Percentiles rank a stretch among this genome's conserved stretches.
Evolutionary conservation across 2,888 invertebrate species (phyloP).

Genomic region (Entomobrya multifasciata): DNA sequence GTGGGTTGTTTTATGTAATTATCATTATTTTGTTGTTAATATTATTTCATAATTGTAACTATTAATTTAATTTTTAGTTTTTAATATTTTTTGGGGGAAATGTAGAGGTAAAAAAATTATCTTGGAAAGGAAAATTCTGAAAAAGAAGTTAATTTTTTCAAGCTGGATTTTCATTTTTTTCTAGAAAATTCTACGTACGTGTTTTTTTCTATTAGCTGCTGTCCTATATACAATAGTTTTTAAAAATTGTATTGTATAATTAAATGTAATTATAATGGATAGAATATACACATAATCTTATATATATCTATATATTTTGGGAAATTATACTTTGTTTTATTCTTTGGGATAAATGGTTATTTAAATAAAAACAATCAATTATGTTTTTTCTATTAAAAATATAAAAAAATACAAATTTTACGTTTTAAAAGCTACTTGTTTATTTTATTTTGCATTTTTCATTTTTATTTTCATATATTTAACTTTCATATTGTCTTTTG

Average conservation of each 20-base stretch:
- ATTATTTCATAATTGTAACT: constrained; percentile 14
- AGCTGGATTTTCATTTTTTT: not conserved
- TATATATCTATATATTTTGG: constrained; percentile 55
- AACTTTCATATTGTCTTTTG: no score
- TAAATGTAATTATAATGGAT: not conserved
- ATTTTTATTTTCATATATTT: no score
- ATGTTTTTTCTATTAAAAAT: constrained; percentile 58
- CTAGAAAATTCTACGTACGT: not conserved
- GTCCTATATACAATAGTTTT: no score
- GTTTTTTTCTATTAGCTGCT: constrained; percentile 33
- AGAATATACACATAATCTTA: not conserved
- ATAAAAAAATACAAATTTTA: constrained; percentile 24
- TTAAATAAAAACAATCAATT: constrained; percentile 57
- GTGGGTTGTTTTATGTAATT: constrained; percentile 27
- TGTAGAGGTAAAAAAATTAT: not conserved
- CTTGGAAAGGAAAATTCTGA: no score
- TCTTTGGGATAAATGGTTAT: constrained; percentile 67
- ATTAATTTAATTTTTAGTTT: not conserved
- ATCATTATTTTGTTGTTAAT: constrained; percentile 47
- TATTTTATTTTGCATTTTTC: no score
- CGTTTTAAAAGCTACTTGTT: no score
- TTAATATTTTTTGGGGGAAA: not conserved
- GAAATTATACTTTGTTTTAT: constrained; percentile 56
- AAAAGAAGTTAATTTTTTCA: no score
- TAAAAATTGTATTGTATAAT: not conserved